Base-by-base conservation (phyloP, 2,113 vertebrate species). In the Alosa alosa region DNA sequence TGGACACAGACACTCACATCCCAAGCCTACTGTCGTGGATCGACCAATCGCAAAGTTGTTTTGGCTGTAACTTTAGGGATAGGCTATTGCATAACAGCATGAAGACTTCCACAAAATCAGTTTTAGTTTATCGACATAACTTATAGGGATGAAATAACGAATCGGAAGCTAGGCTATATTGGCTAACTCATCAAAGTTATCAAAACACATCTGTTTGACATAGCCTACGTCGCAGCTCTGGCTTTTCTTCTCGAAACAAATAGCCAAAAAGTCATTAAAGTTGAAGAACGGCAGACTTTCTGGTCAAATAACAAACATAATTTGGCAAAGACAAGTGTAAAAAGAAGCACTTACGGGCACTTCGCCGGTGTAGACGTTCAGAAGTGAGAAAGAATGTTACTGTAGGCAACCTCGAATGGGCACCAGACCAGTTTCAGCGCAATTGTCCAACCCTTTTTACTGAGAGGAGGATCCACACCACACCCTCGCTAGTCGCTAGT, bases 391-490 rank as follows among this genome's bases (percentile, higher is more conserved):
- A 39, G 31, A 78, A 78, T 72, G 64, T 72, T 25, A 72, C 64
- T 72, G 25, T 39, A 78, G 10, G 72, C 36, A 17, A 78, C 31
- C 72, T 78, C 72, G 36, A 31, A 7, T 78, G 72, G 11, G 31
- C 72, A 39, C 72, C 36, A 39, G 11, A 78, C 78, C 72, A 85
- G 47, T 81, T 46, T 60, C 83, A 44, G 31, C 83, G 3, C 20
- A 39, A 78, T 9, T 4, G 31, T 36, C 72, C 72, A 36, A 17
- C 72, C 72, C 36, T 72, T 72, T 49, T 72, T 78, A 39, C 18
- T 39, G 72, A 31, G 25, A 78, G 72, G 72, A 78, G 72, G 31
- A 78, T 78, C 72, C 72, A 75, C 68, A 36, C 68, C 68, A 78
- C 72, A 36, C 72, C 72, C 72, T 78, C 13, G 55, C 18, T 39